phyloP scores from a whole-genome alignment of 2,797 vertebrate genomes.

The Phoxinus dragarum region DNA sequence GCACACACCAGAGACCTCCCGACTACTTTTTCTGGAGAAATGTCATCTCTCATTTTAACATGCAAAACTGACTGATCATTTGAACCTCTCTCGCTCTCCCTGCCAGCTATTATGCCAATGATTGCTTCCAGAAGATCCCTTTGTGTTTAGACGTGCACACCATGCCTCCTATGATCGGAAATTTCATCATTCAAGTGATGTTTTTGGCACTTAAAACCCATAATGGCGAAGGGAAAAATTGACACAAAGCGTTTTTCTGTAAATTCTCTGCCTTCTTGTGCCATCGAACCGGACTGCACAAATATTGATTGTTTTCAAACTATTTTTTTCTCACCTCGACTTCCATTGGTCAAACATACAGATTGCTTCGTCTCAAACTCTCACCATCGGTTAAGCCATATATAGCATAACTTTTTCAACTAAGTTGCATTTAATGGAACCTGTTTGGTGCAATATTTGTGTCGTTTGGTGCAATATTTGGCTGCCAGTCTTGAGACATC shows the following conservation, averaged over 20 bases:
- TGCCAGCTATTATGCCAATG: slow-evolving; percentile 14
- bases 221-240: background rate
- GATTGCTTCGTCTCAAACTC: background rate
- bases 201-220: slow-evolving; percentile 3
- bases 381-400: background rate
- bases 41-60: slow-evolving; percentile 59
- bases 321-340: background rate
- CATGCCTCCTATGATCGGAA: slow-evolving; percentile 5
- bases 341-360: background rate
- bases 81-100: slow-evolving; percentile 11
- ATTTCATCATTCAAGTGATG: slow-evolving; percentile 14
- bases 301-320: background rate
- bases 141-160: slow-evolving; percentile 16
- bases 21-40: slow-evolving; percentile 40
- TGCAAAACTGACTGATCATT: slow-evolving; percentile 61
- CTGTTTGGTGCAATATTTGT: too few relatives aligned
- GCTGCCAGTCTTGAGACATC: too few relatives aligned
- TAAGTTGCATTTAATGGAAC: too few relatives aligned
- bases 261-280: background rate
- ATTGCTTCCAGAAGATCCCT: slow-evolving; percentile 10
- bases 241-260: background rate
- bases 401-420: too few relatives aligned
- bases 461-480: too few relatives aligned
- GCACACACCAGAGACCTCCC: slow-evolving; percentile 47
- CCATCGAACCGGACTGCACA: background rate